Evolutionary conservation across 2,113 vertebrate species (phyloP).

Genomic region (Steatornis caripensis): DNA sequence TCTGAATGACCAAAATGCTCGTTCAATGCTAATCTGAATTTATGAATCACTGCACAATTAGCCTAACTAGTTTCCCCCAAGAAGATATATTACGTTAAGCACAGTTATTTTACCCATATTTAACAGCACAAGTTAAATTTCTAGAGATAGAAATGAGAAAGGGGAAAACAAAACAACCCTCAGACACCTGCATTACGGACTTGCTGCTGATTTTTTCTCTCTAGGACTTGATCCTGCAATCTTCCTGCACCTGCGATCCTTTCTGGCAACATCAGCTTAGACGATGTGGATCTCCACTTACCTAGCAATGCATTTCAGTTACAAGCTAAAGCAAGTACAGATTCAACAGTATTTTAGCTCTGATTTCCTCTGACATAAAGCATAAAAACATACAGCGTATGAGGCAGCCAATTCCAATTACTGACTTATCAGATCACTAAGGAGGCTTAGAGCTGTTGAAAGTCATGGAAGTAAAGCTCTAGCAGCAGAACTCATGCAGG

Average conservation of each 20-base stretch:
- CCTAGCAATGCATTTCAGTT: not conserved
- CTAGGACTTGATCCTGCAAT: not conserved
- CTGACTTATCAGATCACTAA: not conserved
- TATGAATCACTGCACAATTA: not conserved
- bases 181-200: not conserved
- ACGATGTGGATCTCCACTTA: not conserved
- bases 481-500: not conserved
- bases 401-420: not conserved
- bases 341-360: not conserved
- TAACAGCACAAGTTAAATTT: not conserved
- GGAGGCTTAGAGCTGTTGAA: not conserved
- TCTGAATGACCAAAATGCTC: not conserved
- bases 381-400: not conserved
- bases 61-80: not conserved
- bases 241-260: not conserved
- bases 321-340: not conserved
- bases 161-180: not conserved
- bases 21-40: not conserved
- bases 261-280: not conserved
- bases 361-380: not conserved
- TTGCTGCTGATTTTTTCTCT: not conserved
- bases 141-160: not conserved
- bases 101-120: not conserved
- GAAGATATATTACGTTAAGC: not conserved
- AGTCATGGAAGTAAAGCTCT: not conserved